Evolutionary conservation across 2,113 vertebrate species (phyloP).

Genomic region (Strigops habroptila): DNA sequence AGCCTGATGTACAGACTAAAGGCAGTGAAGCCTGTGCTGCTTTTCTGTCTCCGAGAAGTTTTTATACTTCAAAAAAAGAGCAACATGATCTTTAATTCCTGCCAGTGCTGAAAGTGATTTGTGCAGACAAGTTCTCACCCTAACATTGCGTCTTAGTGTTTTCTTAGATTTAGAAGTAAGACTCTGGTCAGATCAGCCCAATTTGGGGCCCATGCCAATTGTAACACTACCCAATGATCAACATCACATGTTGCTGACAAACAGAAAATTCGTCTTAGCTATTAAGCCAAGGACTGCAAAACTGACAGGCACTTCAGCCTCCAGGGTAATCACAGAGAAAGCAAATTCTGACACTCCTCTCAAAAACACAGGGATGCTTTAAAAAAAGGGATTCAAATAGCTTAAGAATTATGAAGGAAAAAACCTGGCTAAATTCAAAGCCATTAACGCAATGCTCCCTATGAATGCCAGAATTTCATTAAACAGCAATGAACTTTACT

Average conservation of each 20-base stretch:
- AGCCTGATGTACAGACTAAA: not conserved
- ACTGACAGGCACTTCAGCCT: not conserved
- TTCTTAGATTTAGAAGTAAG: not conserved
- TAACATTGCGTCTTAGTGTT: not conserved
- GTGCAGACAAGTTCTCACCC: not conserved
- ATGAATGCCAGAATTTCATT: not conserved
- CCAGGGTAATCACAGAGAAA: not conserved
- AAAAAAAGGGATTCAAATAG: not conserved
- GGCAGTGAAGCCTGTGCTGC: not conserved
- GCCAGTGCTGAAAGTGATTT: not conserved
- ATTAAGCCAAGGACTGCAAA: not conserved
- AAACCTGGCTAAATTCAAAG: not conserved
- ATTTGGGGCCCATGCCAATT: not conserved
- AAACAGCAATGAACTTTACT: not conserved
- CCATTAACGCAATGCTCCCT: not conserved
- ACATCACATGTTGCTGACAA: not conserved
- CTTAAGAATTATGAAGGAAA: not conserved
- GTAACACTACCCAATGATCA: not conserved
- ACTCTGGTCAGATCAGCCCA: not conserved
- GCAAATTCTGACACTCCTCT: not conserved
- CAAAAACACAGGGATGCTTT: not conserved
- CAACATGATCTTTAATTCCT: not conserved
- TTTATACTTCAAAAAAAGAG: not conserved
- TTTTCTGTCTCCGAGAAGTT: not conserved
- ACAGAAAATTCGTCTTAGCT: not conserved